Percentiles rank a stretch among this genome's conserved stretches.
Conservation (phyloP, 2,113 vertebrate species). For the Zapus hudsonius region DNA sequence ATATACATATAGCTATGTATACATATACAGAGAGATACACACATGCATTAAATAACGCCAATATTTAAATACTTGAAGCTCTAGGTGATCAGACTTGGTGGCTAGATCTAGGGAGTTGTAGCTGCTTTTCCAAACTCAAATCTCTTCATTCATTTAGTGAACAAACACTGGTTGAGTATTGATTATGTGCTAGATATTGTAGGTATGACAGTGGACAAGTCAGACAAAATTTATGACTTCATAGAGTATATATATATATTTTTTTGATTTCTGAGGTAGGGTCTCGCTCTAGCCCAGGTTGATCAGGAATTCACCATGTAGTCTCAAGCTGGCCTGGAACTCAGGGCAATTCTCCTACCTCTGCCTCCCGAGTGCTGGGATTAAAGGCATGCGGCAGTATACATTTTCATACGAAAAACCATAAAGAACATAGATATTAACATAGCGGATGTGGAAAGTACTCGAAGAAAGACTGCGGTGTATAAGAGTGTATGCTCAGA, state of each 20-base stretch:
- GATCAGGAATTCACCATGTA: no score
- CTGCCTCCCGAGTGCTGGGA: no score
- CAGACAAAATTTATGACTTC: neutral
- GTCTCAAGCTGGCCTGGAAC: no score
- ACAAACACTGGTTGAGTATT: neutral
- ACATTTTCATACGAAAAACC: no score
- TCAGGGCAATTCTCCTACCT: no score
- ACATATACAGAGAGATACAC: no score
- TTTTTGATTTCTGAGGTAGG: no score
- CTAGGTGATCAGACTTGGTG: neutral
- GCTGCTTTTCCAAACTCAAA: neutral
- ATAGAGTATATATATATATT: no score
- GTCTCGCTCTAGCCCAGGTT: no score
- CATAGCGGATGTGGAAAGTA: no score
- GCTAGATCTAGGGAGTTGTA: neutral
- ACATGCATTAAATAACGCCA: neutral
- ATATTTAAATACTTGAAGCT: neutral
- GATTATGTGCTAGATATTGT: neutral
- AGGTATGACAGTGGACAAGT: neutral
- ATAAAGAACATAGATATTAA: neutral
- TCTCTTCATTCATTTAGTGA: neutral
- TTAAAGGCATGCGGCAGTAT: no score
- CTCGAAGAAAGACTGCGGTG: neutral
- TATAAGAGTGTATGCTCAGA: neutral
- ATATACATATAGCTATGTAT: neutral